Evolutionary conservation across 2,888 invertebrate genomes (phyloP), one percentile per base, ranked within the genome.

Genomic region (Caenorhabditis sp.): DNA sequence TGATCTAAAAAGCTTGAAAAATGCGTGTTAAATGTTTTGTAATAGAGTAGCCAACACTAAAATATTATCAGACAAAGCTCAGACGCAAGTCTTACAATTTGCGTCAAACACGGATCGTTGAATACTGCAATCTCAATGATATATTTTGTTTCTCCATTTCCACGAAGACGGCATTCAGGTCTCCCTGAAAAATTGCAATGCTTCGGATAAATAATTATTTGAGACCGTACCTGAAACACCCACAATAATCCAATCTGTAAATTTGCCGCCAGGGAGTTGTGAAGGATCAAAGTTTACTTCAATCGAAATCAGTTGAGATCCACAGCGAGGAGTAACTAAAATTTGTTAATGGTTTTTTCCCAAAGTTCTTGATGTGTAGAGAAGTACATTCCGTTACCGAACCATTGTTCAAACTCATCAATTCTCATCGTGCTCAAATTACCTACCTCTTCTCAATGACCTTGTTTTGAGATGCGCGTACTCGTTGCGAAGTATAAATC

Each of bases 81-180:
- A n/a, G n/a, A n/a, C n/a, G n/a, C n/a, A n/a, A 31, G 44, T 16
- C 82, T 59, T 26, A 91, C 89, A 85, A 90, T 89, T 80, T 87
- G 87, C 2, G 92, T 92, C 16, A 86, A 80, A 69, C 92, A 92
- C 0, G 91, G 90, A 81, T 92, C 92, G 77, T 92, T 90, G 74
- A 89, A 87, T 7, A 92, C 88, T 3, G 90, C 90, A 35, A 92
- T 92, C 73, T 91, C 90, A 24, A 92, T 90, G 19, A 92, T 86
- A 56, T 91, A 91, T 41, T 89, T 86, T 1, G 88, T 80, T 66
- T 92, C 91, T 8, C 92, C 92, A 64, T 91, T 92, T 10, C 92
- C 92, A 44, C 85, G 84, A 14, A 90, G 74, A 0, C 90, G 86
- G 69, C 92, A 92, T 77, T 91, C 91, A 5, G 88, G 87, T 5